These are phyloP conservation scores for Rhingia rostrata DNA, from an alignment of 2,888 invertebrate genomes.

Conservation along the genomic window DNA sequence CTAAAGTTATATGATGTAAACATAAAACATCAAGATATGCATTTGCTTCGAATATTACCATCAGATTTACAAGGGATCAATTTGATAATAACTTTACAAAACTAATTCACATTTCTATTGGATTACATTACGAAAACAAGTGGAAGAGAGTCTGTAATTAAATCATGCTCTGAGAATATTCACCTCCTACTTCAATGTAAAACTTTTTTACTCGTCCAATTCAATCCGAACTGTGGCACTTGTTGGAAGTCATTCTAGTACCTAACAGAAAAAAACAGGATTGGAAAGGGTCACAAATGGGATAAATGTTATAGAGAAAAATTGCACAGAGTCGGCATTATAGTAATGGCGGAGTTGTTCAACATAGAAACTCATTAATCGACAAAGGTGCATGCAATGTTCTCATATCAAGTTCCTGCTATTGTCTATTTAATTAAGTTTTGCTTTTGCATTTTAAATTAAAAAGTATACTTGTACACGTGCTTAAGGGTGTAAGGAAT, in stretches of 20 bases:
- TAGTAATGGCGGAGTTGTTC: neutral
- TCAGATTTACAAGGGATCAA: conserved; percentile 13
- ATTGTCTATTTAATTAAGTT: too few species aligned
- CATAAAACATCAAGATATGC: too few species aligned
- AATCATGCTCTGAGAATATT: conserved; percentile 20
- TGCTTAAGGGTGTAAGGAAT: too few species aligned
- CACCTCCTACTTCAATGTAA: conserved; percentile 8
- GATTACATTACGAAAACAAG: conserved; percentile 35
- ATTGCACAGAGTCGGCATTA: neutral
- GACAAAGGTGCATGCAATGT: neutral
- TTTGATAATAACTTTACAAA: conserved; percentile 31
- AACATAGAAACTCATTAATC: neutral
- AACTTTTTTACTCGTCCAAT: conserved; percentile 6
- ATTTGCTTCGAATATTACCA: neutral
- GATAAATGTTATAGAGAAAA: conserved; percentile 14
- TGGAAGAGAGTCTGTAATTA: conserved; percentile 29
- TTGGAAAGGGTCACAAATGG: neutral
- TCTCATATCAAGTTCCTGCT: too few species aligned
- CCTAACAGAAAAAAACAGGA: neutral
- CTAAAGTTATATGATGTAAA: too few species aligned
- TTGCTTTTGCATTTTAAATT: too few species aligned
- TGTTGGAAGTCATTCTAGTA: neutral
- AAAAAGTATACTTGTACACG: too few species aligned
- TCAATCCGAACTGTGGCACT: neutral
- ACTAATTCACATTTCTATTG: conserved; percentile 23